Evolutionary conservation across 2,888 invertebrate species (phyloP).

Genomic region (Diaperis boleti): DNA sequence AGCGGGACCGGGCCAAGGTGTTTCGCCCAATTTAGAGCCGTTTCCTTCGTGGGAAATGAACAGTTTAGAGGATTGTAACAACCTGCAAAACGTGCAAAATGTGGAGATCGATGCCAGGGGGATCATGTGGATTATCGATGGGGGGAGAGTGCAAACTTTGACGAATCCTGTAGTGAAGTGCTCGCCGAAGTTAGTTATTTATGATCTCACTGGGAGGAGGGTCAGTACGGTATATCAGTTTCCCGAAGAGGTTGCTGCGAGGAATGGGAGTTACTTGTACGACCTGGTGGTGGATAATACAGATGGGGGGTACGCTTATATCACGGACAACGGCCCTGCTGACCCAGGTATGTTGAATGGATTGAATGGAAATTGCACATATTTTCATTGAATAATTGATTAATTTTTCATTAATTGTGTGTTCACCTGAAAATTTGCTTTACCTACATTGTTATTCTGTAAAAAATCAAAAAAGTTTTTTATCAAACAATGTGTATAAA

Average conservation of each 20-base stretch:
- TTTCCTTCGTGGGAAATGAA: constrained; percentile 82
- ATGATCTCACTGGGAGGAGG: constrained; percentile 74
- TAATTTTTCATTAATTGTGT: no score
- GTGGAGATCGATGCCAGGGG: constrained; percentile 78
- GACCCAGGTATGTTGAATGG: constrained; percentile 72
- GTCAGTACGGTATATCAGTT: constrained; percentile 71
- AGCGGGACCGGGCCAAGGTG: constrained; percentile 64
- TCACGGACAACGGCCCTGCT: constrained; percentile 76
- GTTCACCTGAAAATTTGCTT: no score
- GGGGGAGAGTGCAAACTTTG: constrained; percentile 75
- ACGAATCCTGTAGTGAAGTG: constrained; percentile 70
- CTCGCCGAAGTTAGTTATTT: constrained; percentile 76
- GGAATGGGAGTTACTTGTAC: constrained; percentile 74
- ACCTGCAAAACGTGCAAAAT: constrained; percentile 80
- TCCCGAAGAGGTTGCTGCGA: constrained; percentile 71
- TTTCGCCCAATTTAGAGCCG: constrained; percentile 73
- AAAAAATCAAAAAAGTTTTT: no score
- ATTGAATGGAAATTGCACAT: not conserved
- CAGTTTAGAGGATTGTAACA: constrained; percentile 73
- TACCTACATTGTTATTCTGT: no score
- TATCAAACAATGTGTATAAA: no score
- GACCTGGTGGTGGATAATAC: constrained; percentile 81
- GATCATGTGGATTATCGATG: constrained; percentile 78
- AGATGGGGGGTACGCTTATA: constrained; percentile 77
- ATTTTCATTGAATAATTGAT: no score